Conservation (phyloP, 2,113 vertebrate genomes). For the Strigops habroptila region DNA sequence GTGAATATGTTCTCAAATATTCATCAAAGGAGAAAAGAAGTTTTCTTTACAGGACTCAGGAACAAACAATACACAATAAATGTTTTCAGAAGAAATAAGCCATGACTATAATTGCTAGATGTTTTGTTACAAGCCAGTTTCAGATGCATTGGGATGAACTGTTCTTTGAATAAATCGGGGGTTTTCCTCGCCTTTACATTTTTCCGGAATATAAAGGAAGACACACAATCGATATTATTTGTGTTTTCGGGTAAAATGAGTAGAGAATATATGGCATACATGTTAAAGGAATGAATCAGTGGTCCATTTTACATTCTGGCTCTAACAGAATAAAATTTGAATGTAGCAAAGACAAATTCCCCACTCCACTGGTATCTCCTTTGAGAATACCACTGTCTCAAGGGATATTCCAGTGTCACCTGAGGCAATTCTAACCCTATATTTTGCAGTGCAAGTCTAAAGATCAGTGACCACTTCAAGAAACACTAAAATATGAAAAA, state of each 20-base stretch:
- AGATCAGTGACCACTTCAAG: not conserved
- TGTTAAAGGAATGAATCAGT: not conserved
- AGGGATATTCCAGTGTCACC: not conserved
- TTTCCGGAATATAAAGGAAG: not conserved
- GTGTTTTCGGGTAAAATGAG: not conserved
- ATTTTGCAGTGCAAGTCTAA: not conserved
- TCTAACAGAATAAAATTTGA: not conserved
- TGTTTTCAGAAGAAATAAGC: not conserved
- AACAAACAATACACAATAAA: not conserved
- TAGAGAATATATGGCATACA: not conserved
- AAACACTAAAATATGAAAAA: not conserved
- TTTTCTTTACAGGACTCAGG: not conserved
- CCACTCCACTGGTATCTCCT: not conserved
- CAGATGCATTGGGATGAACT: not conserved
- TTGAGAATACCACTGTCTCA: not conserved
- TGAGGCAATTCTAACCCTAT: not conserved
- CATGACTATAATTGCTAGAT: not conserved
- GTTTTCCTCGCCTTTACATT: not conserved
- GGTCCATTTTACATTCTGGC: not conserved
- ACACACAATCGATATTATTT: not conserved
- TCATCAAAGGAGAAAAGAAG: not conserved
- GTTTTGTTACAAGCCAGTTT: not conserved
- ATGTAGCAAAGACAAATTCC: not conserved
- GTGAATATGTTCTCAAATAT: not conserved
- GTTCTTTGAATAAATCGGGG: rapidly evolving